Evolutionary conservation across 2,113 vertebrate species (phyloP), one percentile per base, ranked within the genome.

Genomic region (Miniopterus natalensis): DNA sequence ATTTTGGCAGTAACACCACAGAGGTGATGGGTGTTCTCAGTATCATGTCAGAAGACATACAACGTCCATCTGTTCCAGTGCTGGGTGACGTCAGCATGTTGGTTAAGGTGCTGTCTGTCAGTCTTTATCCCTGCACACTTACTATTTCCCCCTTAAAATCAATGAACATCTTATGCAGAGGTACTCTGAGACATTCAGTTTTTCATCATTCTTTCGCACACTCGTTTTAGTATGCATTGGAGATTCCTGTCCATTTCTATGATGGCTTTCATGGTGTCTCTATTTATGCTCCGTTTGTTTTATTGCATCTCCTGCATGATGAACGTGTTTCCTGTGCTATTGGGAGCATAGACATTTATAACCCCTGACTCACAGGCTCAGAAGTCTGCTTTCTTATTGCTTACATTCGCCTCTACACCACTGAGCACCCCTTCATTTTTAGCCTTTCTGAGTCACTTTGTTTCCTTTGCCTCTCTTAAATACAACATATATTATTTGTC

Each of bases 111-210:
- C 49, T n/a, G 29, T 55, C 65, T 63, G 21, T 21, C 55, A 91
- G 55, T 23, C 74, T 79, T 65, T 23, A n/a, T 85, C 29, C 23
- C 36, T 45, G 45, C 40, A 85, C 61, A 63, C 8, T 61, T 45
- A 84, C 27, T 90, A 71, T 70, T 91, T 53, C 36, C 47, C 61
- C 36, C 49, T 71, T 79, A 13, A 95, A 95, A 47, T 80, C 81
- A 86, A 65, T 55, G 65, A 63, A 55, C 73, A 86, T 23, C 65
- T 63, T 73, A 73, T 20, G 4, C 6, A 80, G 27, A 84, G n/a
- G 57, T 18, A n/a, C 10, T 89, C 20, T 59, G 59, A 90, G 55
- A 61, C 18, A 65, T 36, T 36, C 45, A 68, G 29, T 84, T 92
- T 70, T 70, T 84, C 51, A 70, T 42, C 61, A 53, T 7, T 53